Conservation (phyloP, 2,797 vertebrate species). For the Cyprinodon diabolis region DNA sequence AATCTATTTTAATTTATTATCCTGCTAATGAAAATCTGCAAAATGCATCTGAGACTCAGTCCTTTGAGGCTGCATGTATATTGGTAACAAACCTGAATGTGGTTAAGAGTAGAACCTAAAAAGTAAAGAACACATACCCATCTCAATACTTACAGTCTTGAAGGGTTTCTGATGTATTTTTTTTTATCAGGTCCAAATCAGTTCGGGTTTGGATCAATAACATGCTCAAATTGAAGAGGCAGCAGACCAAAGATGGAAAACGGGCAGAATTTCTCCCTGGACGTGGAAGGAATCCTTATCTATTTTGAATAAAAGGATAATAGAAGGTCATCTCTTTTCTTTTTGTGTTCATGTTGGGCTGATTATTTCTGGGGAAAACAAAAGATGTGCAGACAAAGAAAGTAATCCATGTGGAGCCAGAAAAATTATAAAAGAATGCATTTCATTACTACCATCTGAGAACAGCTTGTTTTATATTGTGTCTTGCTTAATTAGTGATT, state of each 20-base stretch:
- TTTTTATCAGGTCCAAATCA: neutral
- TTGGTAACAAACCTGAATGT: neutral
- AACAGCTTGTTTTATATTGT: slow-evolving; percentile 34
- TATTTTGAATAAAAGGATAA: slow-evolving; percentile 31
- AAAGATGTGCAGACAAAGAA: slow-evolving; percentile 36
- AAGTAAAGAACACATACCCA: neutral
- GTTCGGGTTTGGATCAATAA: slow-evolving; percentile 12
- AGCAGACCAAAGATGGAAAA: slow-evolving; percentile 5
- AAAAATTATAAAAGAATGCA: slow-evolving; percentile 10
- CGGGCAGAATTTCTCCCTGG: neutral
- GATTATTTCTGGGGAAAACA: slow-evolving; percentile 47
- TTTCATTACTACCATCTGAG: slow-evolving; percentile 19
- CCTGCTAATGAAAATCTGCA: neutral
- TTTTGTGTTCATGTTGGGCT: slow-evolving; percentile 31
- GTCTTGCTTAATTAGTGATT: slow-evolving; percentile 52
- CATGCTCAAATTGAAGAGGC: neutral
- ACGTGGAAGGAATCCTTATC: slow-evolving; percentile 8
- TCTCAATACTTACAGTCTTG: neutral
- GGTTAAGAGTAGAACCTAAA: neutral
- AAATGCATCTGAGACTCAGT: neutral
- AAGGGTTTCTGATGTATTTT: neutral
- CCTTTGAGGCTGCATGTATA: neutral
- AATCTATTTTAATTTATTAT: neutral
- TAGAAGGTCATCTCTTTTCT: slow-evolving; percentile 31
- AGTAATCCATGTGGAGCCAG: slow-evolving; percentile 27